Evolutionary conservation across 2,113 vertebrate species (phyloP), one percentile per base, ranked within the genome.

Genomic region (Chrysochloris asiatica): DNA sequence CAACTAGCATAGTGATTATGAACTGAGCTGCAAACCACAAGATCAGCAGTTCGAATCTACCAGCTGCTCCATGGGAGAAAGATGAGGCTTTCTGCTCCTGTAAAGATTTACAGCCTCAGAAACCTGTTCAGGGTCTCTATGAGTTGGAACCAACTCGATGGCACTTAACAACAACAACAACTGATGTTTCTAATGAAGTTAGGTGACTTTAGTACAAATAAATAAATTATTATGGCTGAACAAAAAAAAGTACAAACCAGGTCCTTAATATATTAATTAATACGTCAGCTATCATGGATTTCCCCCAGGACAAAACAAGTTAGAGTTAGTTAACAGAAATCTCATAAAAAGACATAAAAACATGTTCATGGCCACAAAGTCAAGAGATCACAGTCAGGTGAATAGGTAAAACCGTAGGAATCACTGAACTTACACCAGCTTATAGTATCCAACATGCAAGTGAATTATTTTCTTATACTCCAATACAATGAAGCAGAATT

Each of bases 211-310:
- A 87, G 61, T 91, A 92, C 76, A 96, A 92, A 93, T 92, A 94
- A 96, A 94, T 76, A 95, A 93, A 95, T 86, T 33, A 92, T 94
- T 94, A 93, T 69, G 8, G 12, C 93, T 94, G 83, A 96, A 59
- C n/a, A n/a, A 91, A 67, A 2, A 72, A 83, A 85, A 89, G 56
- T 86, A 63, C 75, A 95, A 96, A 92, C 61, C 92, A 94, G 24
- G 8, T 83, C 45, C 19, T 95, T 94, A 95, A 94, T 90, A 95
- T 94, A 95, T 90, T 86, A 94, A 81, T 92, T 47, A 88, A 96
- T 83, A 88, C 89, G 24, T 10, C 93, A 93, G 69, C 45, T 90
- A 24, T 50, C 90, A 24, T 76, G 24, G 8, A 65, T 83, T n/a
- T 88, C 22, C 73, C 36, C 14, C 77, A 85, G 78, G 83, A 73